phyloP scores from a whole-genome alignment of 2,888 invertebrate species.

The Carterocephalus palaemon region DNA sequence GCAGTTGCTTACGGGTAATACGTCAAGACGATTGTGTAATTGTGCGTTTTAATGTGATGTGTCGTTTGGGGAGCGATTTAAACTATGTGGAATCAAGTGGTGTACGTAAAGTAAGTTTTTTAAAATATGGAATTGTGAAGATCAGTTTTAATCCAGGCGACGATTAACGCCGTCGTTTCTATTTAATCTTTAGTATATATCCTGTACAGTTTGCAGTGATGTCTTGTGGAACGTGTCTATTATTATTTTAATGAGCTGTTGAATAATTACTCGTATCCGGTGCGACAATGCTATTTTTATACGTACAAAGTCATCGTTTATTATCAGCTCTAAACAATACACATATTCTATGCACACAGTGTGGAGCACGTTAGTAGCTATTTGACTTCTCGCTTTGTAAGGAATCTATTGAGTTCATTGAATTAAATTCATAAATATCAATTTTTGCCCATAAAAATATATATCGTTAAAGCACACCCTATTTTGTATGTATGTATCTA shows the following conservation, averaged over 20 bases:
- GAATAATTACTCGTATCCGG: constrained; percentile 12
- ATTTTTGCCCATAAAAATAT: too few relatives aligned
- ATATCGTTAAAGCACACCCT: too few relatives aligned
- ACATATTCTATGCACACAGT: constrained; percentile 1
- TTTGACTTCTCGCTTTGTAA: not conserved
- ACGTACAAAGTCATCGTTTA: constrained; percentile 21
- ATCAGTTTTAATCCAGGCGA: too few relatives aligned
- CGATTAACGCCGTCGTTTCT: too few relatives aligned
- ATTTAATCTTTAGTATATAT: too few relatives aligned
- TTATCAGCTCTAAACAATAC: constrained; percentile 23
- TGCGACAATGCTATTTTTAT: constrained; percentile 13
- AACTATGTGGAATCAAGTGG: constrained; percentile 64
- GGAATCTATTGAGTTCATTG: not conserved
- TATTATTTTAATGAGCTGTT: constrained; percentile 5
- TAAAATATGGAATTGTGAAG: not conserved
- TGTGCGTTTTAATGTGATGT: constrained; percentile 33
- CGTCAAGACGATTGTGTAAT: constrained; percentile 30
- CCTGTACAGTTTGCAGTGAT: too few relatives aligned
- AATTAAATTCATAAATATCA: too few relatives aligned
- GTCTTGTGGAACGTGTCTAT: too few relatives aligned
- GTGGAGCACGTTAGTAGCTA: constrained; percentile 4
- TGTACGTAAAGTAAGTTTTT: constrained; percentile 53
- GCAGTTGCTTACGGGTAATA: constrained; percentile 32
- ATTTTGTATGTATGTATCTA: too few relatives aligned
- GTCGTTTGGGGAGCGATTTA: constrained; percentile 25